These are phyloP conservation scores for Serilophus lunatus DNA, from an alignment of 2,113 vertebrate genomes.

Conservation along the genomic window DNA sequence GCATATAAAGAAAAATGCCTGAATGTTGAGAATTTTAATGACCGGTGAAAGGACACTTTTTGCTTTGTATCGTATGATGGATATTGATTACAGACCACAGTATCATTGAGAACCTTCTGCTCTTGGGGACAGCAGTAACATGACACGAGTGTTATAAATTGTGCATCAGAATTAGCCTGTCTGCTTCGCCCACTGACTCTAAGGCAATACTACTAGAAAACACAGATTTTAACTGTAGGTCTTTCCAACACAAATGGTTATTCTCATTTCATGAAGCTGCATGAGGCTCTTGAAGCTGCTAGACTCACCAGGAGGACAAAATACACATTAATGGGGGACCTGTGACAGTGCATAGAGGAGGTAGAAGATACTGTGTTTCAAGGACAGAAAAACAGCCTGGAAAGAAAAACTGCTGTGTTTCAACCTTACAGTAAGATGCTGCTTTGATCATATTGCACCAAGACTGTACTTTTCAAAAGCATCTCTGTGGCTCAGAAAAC, in stretches of 20 bases:
- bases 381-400: neutral
- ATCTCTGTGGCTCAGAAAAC: neutral
- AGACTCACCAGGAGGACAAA: neutral
- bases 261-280: neutral
- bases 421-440: neutral
- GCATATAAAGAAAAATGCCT: neutral
- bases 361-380: neutral
- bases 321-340: rapidly evolving
- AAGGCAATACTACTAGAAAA: neutral
- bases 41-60: neutral
- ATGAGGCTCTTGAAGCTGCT: neutral
- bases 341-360: neutral
- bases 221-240: neutral
- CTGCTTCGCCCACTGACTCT: neutral
- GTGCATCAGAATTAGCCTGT: neutral
- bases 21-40: neutral
- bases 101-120: neutral
- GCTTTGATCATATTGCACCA: neutral
- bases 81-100: neutral
- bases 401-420: neutral
- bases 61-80: neutral
- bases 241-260: neutral
- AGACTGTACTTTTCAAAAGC: neutral
- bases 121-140: neutral
- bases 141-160: neutral